These are phyloP conservation scores for Pseudachorutes palmiensis DNA, from an alignment of 1,140 invertebrate genomes.

Conservation along the genomic window DNA sequence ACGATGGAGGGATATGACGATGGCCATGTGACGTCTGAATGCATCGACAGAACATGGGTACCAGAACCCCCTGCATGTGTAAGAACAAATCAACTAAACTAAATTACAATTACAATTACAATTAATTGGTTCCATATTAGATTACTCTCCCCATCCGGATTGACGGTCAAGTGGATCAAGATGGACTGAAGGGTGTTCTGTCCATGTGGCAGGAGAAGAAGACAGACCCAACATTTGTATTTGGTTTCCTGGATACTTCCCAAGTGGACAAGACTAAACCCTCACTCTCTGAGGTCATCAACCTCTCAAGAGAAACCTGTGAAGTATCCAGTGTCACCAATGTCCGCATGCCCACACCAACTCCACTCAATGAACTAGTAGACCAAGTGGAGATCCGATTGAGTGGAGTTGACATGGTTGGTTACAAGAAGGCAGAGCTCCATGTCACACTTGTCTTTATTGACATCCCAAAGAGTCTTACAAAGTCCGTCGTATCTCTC, in stretches of 20 bases:
- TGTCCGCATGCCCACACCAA: not conserved
- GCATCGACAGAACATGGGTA: conserved; percentile 23
- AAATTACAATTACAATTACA: not conserved
- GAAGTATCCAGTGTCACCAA: not conserved
- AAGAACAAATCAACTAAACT: conserved; percentile 14
- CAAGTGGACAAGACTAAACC: conserved; percentile 21
- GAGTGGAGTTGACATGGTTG: conserved; percentile 17
- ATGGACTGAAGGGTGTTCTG: conserved; percentile 24
- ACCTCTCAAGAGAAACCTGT: conserved; percentile 18
- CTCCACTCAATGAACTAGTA: not conserved
- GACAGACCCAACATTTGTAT: conserved; percentile 15
- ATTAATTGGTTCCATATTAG: not conserved
- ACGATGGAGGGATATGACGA: conserved; percentile 20
- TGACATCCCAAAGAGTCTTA: conserved; percentile 17
- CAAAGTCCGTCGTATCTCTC: conserved; percentile 27
- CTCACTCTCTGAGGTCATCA: conserved; percentile 21
- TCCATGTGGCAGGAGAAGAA: conserved; percentile 26
- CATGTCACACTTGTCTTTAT: conserved; percentile 32
- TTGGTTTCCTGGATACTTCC: conserved; percentile 23
- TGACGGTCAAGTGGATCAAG: conserved; percentile 20
- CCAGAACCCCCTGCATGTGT: conserved; percentile 33
- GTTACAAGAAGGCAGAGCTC: conserved; percentile 26
- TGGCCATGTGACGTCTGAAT: conserved; percentile 19
- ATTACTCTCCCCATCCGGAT: conserved; percentile 22
- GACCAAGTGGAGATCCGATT: conserved; percentile 18